phyloP scores from a whole-genome alignment of 23 tunicate genomes.

The Ascidia mentula region DNA sequence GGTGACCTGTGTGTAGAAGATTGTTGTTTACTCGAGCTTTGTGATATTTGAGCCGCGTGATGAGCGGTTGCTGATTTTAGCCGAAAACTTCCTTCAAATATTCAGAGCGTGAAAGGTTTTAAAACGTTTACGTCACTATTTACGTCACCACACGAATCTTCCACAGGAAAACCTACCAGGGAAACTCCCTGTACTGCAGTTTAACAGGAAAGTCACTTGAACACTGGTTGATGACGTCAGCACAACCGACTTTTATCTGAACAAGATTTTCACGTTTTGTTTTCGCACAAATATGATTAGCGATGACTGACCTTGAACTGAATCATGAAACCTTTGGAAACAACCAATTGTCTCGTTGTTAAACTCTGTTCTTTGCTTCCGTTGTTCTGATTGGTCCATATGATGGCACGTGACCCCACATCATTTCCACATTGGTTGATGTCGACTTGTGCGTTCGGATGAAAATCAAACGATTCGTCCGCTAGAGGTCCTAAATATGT shows the following conservation, averaged over 20 bases:
- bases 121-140: too few relatives aligned
- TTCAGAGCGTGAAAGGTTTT: too few relatives aligned
- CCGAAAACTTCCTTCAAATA: too few relatives aligned
- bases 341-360: constrained; percentile 82
- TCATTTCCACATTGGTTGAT: constrained; percentile 36
- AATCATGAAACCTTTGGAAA: constrained; percentile 53
- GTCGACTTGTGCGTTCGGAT: constrained; percentile 61
- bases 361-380: constrained; percentile 47
- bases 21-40: too few relatives aligned
- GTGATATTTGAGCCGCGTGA: too few relatives aligned
- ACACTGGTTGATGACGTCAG: constrained; percentile 29
- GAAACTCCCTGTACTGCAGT: constrained; percentile 62
- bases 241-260: constrained; percentile 81
- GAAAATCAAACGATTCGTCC: constrained; percentile 57
- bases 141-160: too few relatives aligned
- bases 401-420: constrained; percentile 25
- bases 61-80: too few relatives aligned
- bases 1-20: neutral
- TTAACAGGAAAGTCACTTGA: constrained; percentile 41
- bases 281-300: neutral
- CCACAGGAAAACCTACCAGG: constrained; percentile 34
- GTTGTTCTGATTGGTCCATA: constrained; percentile 40
- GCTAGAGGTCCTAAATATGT: constrained; percentile 25
- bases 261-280: neutral
- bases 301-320: constrained; percentile 68